These are phyloP conservation scores for Dolichoris vasculosae DNA, from an alignment of 1,140 invertebrate genomes.

Conservation along the genomic window DNA sequence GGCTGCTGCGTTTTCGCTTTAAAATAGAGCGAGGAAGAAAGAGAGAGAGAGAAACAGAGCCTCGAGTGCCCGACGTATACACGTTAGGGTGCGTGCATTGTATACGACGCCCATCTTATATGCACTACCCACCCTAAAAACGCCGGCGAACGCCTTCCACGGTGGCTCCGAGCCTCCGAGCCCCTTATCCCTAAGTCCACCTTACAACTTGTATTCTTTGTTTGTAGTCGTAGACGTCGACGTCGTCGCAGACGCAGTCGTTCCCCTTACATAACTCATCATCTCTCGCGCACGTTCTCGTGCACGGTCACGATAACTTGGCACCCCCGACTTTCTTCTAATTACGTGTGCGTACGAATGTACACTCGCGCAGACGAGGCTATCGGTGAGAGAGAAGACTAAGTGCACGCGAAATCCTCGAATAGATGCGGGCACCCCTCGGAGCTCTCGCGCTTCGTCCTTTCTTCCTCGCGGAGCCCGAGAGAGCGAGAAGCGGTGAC, in stretches of 20 bases:
- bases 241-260: conserved; percentile 55
- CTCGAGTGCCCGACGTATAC: conserved; percentile 31
- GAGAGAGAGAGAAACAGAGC: conserved; percentile 13
- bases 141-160: background rate
- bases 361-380: conserved; percentile 45
- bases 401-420: conserved; percentile 49
- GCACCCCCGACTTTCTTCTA: conserved; percentile 49
- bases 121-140: conserved; percentile 62
- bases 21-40: conserved; percentile 39
- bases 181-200: conserved; percentile 58
- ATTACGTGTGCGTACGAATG: conserved; percentile 29
- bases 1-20: conserved; percentile 54
- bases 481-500: conserved; percentile 31
- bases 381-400: background rate
- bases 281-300: conserved; percentile 59
- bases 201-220: conserved; percentile 64
- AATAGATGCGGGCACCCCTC: conserved; percentile 58
- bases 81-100: conserved; percentile 62
- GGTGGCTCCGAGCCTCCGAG: conserved; percentile 39
- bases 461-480: conserved; percentile 9
- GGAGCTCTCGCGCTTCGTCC: conserved; percentile 50
- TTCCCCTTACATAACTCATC: background rate
- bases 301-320: conserved; percentile 53
- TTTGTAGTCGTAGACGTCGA: conserved; percentile 59
- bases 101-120: conserved; percentile 64